These are phyloP conservation scores for Yasuhikotakia modesta DNA, from an alignment of 2,797 vertebrate species.

Conservation along the genomic window DNA sequence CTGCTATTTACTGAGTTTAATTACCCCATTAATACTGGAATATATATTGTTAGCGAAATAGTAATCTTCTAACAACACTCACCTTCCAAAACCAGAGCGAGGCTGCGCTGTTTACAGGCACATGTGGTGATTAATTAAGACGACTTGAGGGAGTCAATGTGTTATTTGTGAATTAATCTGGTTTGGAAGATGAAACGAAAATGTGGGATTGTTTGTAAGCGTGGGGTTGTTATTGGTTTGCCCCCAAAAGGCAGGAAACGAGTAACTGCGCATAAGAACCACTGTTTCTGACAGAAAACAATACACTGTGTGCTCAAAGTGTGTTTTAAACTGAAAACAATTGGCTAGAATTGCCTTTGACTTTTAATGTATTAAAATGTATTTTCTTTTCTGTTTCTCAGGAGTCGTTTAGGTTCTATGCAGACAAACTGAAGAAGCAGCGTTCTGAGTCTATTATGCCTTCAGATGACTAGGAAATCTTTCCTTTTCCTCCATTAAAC, in stretches of 20 bases:
- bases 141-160: constrained; percentile 46
- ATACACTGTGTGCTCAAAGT: not conserved
- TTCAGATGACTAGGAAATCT: constrained; percentile 61
- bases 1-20: constrained; percentile 64
- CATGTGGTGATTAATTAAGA: constrained; percentile 55
- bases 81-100: constrained; percentile 46
- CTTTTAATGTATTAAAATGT: not conserved
- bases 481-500: constrained; percentile 2
- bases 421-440: constrained; percentile 74
- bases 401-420: constrained; percentile 86
- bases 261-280: not conserved
- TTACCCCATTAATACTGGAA: constrained; percentile 62
- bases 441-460: constrained; percentile 20
- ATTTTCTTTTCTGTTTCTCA: constrained; percentile 61
- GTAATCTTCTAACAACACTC: constrained; percentile 62
- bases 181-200: constrained; percentile 56
- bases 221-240: constrained; percentile 37
- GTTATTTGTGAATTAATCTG: constrained; percentile 54
- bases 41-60: constrained; percentile 54
- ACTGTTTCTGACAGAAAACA: constrained; percentile 14
- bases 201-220: constrained; percentile 25
- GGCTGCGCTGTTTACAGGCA: constrained; percentile 47
- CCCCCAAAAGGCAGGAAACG: constrained; percentile 24
- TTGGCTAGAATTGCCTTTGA: not conserved
- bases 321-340: not conserved